Conservation (phyloP, 2,888 invertebrate genomes). For the Trypoxylon attenuatum region DNA sequence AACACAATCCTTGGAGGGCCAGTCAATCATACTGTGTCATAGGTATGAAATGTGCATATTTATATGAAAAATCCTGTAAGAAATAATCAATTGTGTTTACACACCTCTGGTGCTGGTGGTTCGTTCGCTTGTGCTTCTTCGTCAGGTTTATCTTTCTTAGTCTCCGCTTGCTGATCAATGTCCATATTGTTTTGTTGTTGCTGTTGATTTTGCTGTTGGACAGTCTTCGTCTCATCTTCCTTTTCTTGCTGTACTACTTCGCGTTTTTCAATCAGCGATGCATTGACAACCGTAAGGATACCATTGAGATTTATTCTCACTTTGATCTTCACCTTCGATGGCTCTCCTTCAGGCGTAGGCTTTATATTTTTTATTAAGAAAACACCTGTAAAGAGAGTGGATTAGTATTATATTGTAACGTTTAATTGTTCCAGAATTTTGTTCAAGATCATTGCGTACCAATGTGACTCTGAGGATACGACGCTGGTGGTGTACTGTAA, state of each 20-base stretch:
- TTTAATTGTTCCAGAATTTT: not conserved
- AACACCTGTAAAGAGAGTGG: slow-evolving; percentile 76
- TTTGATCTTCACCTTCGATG: slow-evolving; percentile 97
- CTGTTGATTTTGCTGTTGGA: slow-evolving; percentile 68
- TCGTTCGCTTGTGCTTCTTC: slow-evolving; percentile 71
- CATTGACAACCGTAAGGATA: slow-evolving; percentile 90
- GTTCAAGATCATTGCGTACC: slow-evolving; percentile 77
- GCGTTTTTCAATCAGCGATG: slow-evolving; percentile 85
- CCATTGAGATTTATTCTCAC: slow-evolving; percentile 96
- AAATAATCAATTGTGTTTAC: slow-evolving; percentile 7
- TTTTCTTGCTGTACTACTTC: slow-evolving; percentile 71
- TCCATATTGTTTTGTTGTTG: slow-evolving; percentile 56
- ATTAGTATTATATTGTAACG: not conserved
- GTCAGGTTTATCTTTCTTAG: slow-evolving; percentile 68
- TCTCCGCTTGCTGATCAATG: slow-evolving; percentile 59
- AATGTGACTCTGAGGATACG: slow-evolving; percentile 84
- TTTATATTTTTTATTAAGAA: slow-evolving; percentile 89
- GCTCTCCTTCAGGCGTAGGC: slow-evolving; percentile 90
- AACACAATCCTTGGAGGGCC: too few relatives aligned
- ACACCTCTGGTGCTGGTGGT: slow-evolving; percentile 70
- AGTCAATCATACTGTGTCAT: too few relatives aligned
- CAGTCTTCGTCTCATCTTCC: slow-evolving; percentile 68
- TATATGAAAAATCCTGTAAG: not conserved
- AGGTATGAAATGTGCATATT: slow-evolving; percentile 1
- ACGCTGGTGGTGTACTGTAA: slow-evolving; percentile 84